Base-by-base conservation (phyloP, 30 jellyfish, hydroid and myxozoan genomes). In the Aurelia aurita complex sp. Pacific region DNA sequence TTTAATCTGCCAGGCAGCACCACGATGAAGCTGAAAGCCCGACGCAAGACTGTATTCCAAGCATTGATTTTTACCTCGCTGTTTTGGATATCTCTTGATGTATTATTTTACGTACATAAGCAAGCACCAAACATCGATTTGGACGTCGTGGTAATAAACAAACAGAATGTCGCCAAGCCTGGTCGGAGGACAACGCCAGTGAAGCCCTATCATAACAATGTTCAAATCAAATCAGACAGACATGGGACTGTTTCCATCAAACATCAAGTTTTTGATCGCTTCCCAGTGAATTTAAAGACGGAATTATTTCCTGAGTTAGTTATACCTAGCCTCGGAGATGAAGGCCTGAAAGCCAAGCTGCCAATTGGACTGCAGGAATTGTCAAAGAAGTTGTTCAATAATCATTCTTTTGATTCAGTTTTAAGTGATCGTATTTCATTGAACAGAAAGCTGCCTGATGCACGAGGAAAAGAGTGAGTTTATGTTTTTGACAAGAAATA, bases 341-440 rank as follows among this genome's bases (percentile, higher is more conserved):
- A 88, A 7, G 97, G 97, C n/a, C 40, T 15, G 19, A 74, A 74
- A 51, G 88, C 94, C 15, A 55, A 50, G 52, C 19, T 85, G 83
- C 94, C 95, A 14, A 83, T 61, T 5, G 92, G 63, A 51, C 86
- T 82, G 23, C 77, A 76, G 23, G 76, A 88, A 10, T 77, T 82
- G 40, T 91, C 98, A 11, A 88, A 83, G 38, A 55, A 79, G 7
- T 57, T 94, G 0, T 94, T 94, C 68, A 79, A 72, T 38, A 94
- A 94, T 63, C 98, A 94, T 81, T 94, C 98, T 12, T 94, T 94
- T 81, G 94, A 94, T 76, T 94, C 98, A 0, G 96, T 88, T 55
- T 71, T 94, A 52, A 94, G 98, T 74, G 98, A 94, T 68, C 75
- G 89, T 12, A 94, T 94, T 5, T 88, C 98, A 2, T 46, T 94